Conservation (phyloP, 1,140 invertebrate species). For the Odontomachus brunneus region DNA sequence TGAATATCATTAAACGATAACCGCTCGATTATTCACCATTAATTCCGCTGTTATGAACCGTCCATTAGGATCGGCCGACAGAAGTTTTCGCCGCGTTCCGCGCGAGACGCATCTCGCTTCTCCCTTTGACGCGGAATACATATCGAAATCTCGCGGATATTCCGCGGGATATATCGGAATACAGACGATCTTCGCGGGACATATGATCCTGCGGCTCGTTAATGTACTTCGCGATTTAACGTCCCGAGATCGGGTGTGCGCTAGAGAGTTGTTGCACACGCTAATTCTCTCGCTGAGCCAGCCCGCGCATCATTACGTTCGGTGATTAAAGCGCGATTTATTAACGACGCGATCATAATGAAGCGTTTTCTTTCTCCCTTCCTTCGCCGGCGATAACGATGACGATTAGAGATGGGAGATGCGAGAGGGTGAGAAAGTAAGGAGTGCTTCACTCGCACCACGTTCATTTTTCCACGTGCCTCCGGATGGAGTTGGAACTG, state of each 20-base stretch:
- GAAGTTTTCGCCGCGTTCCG: background rate
- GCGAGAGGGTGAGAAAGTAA: background rate
- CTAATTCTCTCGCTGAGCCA: too few species aligned
- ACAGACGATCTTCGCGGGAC: too few species aligned
- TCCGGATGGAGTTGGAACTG: background rate
- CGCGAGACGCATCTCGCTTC: too few species aligned
- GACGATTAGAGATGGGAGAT: background rate
- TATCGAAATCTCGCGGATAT: background rate
- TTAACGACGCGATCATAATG: background rate
- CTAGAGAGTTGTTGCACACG: too few species aligned
- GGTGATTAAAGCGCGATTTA: too few species aligned
- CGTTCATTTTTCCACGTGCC: background rate
- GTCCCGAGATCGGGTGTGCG: background rate
- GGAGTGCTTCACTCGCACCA: background rate
- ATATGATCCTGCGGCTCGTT: too few species aligned
- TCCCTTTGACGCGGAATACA: background rate
- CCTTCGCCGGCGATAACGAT: background rate
- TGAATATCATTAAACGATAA: slow-evolving; percentile 59
- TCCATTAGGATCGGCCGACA: background rate
- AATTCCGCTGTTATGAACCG: slow-evolving; percentile 41
- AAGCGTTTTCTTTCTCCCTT: background rate
- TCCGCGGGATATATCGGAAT: background rate
- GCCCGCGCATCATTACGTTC: too few species aligned
- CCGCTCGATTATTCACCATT: slow-evolving; percentile 48
- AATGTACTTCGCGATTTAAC: background rate